Base-by-base conservation (phyloP, 1,140 invertebrate genomes). In the Aphelinus certus region DNA sequence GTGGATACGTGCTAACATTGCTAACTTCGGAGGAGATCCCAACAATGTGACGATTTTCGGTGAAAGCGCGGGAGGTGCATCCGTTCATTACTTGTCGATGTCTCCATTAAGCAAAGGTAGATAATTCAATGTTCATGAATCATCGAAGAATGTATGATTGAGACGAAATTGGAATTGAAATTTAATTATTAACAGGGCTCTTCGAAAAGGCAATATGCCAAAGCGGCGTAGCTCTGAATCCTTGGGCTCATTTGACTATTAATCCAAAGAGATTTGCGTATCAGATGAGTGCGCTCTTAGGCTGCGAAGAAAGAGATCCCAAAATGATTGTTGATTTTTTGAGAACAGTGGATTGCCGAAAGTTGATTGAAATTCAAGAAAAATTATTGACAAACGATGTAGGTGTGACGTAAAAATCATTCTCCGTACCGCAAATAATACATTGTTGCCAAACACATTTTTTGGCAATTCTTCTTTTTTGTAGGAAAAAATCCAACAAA, bases 1-100 rank as follows among this genome's bases (percentile, higher is more conserved):
- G 78, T 90, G 89, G 84, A 70, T 85, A 7, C 69, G 80, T 51
- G 48, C 80, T 43, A 82, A 86, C 26, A 26, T 26, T 26, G 26
- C 26, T 26, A 26, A 26, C 26, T 26, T 26, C 26, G 26, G 26
- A 26, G 26, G 26, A 26, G 26, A 26, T 26, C 26, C 26, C 26
- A 26, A 26, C 26, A 26, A 26, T 26, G 26, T 77, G 1, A 83
- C 83, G 5, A 73, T 86, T 2, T 84, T 84, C 57, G 83, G 85
- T 7, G 86, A 88, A 77, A 83, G 81, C 58, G 79, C 83, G 46
- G 79, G 79, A 6, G 67, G 7, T 42, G 67, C 61, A 42, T 86
- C 86, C 7, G 86, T 89, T 1, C 75, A 80, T 75, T 76, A 64
- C 26, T 51, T 71, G 4, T 26, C 42, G 26, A 45, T 71, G 3